Base-by-base conservation (phyloP, 1,140 invertebrate genomes). In the Sinonovacula constricta region DNA sequence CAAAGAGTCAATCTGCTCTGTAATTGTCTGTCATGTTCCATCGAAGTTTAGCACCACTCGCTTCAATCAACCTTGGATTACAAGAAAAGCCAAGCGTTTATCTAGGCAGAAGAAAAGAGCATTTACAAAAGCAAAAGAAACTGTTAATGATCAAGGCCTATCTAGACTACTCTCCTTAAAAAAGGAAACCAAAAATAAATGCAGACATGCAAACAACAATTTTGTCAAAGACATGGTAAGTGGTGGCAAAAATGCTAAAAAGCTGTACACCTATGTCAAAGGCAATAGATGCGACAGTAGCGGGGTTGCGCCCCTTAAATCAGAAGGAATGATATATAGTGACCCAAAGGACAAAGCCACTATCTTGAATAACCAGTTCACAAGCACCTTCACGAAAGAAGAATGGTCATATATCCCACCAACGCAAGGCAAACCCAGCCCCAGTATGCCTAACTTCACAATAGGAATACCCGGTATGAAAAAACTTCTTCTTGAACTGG, bases 321-420 rank as follows among this genome's bases (percentile, higher is more conserved):
- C 28, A 15, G 30, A 81, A 34, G 66, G 66, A 0, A 14, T 68
- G 0, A 1, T 39, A 7, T 26, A 81, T 22, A 76, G 51, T 28
- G 79, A 75, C 57, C 30, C 53, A 28, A 28, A 10, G 14, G 53
- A 24, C 1, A 78, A 78, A 31, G 59, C 57, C n/a, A 53, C 60
- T n/a, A 72, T 79, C 34, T 31, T 71, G 18, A 79, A 72, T 31
- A 51, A 63, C 49, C 68, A 72, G 36, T 79, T 79, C 36, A 26
- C n/a, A 4, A 63, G 30, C 1, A 60, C 72, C 10, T 79, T 72
- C 53, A 72, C 60, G 12, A 56, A 14, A 65, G 68, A 79, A 51
- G 34, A 79, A n/a, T 34, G 34, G n/a, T 18, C 62, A 59, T 7
- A 18, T 45, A 24, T 66, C 4, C 71, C 79, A 69, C 22, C 49